These are phyloP conservation scores for Cladorhizidae sp. DNA, from an alignment of 37 sponge, comb jelly and placozoan genomes.

Conservation along the genomic window DNA sequence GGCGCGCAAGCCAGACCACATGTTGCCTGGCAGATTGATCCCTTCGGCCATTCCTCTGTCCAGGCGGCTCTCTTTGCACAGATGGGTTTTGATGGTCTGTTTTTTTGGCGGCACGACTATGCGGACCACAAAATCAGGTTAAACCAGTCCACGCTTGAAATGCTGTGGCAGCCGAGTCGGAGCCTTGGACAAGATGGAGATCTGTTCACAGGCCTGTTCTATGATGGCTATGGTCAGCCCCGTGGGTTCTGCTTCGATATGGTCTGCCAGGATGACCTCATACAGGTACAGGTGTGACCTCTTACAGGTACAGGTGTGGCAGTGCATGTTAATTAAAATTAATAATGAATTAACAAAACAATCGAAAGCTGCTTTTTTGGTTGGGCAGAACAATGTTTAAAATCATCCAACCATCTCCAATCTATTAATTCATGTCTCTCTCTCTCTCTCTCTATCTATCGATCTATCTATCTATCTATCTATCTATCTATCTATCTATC, in stretches of 20 bases:
- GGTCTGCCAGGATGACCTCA: constrained; percentile 67
- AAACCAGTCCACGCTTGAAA: constrained; percentile 59
- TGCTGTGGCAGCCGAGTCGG: constrained; percentile 82
- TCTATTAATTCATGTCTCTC: too few relatives aligned
- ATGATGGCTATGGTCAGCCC: constrained; percentile 79
- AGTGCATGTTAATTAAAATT: too few relatives aligned
- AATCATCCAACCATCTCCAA: too few relatives aligned
- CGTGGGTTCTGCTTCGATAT: constrained; percentile 90
- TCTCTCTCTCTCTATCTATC: too few relatives aligned
- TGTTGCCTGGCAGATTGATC: constrained; percentile 87
- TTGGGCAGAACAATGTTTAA: too few relatives aligned
- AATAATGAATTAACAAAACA: too few relatives aligned
- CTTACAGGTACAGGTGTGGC: too few relatives aligned
- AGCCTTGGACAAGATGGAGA: constrained; percentile 56
- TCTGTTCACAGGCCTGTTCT: constrained; percentile 90
- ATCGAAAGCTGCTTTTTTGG: too few relatives aligned
- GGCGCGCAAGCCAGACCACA: constrained; percentile 65
- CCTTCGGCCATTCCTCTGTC: constrained; percentile 81
- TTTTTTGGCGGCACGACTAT: constrained; percentile 94
- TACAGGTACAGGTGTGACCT: too few relatives aligned
- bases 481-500: too few relatives aligned
- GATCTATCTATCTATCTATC: too few relatives aligned
- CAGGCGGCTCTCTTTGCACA: constrained; percentile 67
- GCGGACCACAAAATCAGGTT: constrained; percentile 60
- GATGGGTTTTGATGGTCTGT: constrained; percentile 91